Percentiles rank a stretch among this genome's conserved stretches.
Conservation (phyloP, 2,113 vertebrate genomes). For the Cheirogaleus medius region DNA sequence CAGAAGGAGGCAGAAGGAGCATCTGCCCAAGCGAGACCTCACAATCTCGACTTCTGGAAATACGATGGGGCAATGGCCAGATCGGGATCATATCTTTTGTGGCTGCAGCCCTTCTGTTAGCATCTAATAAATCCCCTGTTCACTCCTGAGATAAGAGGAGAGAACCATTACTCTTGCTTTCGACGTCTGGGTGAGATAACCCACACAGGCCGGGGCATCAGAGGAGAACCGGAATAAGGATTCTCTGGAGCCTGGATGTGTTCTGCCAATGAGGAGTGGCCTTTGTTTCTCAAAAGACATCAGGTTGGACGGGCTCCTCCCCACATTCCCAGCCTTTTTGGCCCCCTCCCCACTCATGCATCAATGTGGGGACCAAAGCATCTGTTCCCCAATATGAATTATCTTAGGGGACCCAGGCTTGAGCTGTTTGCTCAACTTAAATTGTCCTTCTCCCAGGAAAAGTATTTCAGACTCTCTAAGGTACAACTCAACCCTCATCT, state of each 20-base stretch:
- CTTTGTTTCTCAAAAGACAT: not conserved
- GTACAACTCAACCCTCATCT: not conserved
- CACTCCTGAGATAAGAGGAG: not conserved
- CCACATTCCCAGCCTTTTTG: not conserved
- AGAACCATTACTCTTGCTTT: not conserved
- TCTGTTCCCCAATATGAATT: not conserved
- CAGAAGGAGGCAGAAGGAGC: not conserved
- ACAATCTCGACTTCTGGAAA: not conserved
- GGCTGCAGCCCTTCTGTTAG: not conserved
- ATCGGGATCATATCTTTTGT: not conserved
- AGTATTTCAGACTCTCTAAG: no score
- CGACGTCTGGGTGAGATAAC: not conserved
- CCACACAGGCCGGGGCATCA: not conserved
- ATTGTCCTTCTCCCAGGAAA: not conserved
- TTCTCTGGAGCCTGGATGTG: not conserved
- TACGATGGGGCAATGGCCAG: not conserved
- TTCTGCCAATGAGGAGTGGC: not conserved
- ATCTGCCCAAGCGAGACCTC: not conserved
- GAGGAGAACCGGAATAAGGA: not conserved
- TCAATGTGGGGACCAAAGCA: not conserved
- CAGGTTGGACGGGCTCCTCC: not conserved
- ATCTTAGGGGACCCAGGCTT: no score
- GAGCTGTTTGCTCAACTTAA: not conserved
- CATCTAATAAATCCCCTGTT: not conserved
- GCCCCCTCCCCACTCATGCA: no score